Evolutionary conservation across 2,113 vertebrate species (phyloP).

Genomic region (Ovibos moschatus): DNA sequence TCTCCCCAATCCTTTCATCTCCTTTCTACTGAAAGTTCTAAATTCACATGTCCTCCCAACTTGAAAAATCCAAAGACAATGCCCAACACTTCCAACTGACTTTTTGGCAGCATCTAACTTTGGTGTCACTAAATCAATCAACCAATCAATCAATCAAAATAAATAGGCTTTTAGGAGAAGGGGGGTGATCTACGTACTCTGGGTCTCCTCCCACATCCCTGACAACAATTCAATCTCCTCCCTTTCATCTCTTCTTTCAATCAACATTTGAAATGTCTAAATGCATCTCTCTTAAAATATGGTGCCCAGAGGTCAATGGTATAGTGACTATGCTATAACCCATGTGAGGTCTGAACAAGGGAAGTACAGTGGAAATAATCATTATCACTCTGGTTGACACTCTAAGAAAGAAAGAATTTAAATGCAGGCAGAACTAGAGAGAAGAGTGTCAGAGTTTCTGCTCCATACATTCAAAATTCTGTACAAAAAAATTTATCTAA

Average conservation of each 20-base stretch:
- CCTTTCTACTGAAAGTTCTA: neutral
- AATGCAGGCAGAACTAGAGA: neutral
- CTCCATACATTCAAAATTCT: neutral
- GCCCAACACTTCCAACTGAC: neutral
- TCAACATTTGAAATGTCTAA: neutral
- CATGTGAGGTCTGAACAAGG: neutral
- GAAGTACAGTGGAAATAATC: neutral
- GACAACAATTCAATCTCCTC: neutral
- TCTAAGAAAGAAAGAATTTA: neutral
- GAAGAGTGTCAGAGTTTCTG: neutral
- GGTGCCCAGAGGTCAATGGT: neutral
- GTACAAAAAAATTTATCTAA: neutral
- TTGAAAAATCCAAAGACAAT: neutral
- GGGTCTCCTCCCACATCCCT: neutral
- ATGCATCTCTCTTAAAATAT: neutral
- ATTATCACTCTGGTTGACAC: neutral
- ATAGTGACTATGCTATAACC: neutral
- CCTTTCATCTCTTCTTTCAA: neutral
- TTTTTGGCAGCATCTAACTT: neutral
- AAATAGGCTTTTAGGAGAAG: neutral
- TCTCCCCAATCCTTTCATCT: neutral
- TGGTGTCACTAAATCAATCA: neutral
- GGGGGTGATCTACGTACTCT: neutral
- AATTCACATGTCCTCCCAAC: neutral
- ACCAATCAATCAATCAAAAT: neutral